These are phyloP conservation scores for Drosophila aldrichi DNA, from an alignment of 2,888 invertebrate genomes.

Conservation along the genomic window DNA sequence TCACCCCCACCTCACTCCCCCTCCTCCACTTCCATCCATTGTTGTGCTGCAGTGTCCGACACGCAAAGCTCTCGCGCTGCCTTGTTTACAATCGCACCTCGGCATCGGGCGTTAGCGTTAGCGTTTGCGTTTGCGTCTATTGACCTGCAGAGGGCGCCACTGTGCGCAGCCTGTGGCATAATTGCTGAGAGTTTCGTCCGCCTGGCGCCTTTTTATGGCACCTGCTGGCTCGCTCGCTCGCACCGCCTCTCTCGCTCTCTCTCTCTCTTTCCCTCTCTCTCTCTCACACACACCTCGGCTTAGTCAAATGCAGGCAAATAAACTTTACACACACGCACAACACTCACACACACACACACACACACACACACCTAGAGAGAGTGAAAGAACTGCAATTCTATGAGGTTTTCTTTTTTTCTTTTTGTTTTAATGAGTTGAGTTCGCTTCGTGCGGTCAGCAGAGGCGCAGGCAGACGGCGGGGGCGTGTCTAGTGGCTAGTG, in stretches of 20 bases:
- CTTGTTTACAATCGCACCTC: conserved; percentile 83
- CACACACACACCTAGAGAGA: neutral
- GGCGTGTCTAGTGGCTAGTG: conserved; percentile 3
- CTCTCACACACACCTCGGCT: neutral
- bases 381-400: conserved; percentile 12
- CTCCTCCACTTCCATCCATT: conserved; percentile 24
- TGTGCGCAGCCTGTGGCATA: conserved; percentile 53
- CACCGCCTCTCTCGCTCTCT: neutral
- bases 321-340: conserved; percentile 53
- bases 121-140: conserved; percentile 63
- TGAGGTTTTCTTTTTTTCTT: conserved; percentile 1
- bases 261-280: neutral
- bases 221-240: conserved; percentile 19
- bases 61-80: conserved; percentile 35
- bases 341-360: conserved; percentile 2
- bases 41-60: conserved; percentile 31
- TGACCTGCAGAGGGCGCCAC: conserved; percentile 82
- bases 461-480: fast-evolving
- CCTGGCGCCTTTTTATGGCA: conserved; percentile 64
- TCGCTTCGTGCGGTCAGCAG: conserved; percentile 19
- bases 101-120: conserved; percentile 45
- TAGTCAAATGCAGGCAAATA: conserved; percentile 33
- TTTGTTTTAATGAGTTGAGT: conserved; percentile 19
- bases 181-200: conserved; percentile 68
- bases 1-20: too few relatives aligned